Evolutionary conservation across 2,113 vertebrate species (phyloP).

Genomic region (Toxotes jaculatrix): DNA sequence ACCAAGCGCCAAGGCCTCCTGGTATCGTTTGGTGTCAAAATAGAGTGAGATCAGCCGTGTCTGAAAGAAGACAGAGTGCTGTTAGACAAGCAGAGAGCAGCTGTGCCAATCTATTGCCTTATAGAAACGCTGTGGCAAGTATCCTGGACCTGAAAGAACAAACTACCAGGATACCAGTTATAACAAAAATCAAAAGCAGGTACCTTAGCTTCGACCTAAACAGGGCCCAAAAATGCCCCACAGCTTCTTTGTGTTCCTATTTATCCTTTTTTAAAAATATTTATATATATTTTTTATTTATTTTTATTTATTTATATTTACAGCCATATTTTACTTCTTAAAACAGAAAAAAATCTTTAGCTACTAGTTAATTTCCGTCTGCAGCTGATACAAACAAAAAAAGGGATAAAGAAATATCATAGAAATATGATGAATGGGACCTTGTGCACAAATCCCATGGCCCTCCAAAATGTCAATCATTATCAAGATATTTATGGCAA

Average conservation of each 20-base stretch:
- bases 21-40: constrained; percentile 99
- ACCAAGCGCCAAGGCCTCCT: constrained; percentile 97
- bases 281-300: too few species aligned
- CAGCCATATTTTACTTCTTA: neutral
- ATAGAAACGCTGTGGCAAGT: neutral
- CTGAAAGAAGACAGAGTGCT: constrained; percentile 75
- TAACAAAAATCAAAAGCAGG: neutral
- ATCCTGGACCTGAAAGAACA: neutral
- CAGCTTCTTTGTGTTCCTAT: too few species aligned
- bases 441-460: too few species aligned
- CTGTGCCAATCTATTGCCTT: neutral
- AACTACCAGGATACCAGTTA: neutral
- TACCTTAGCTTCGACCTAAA: neutral
- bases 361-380: neutral
- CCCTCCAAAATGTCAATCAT: neutral
- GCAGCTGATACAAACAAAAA: neutral
- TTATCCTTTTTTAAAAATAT: too few species aligned
- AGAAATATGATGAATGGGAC: too few species aligned
- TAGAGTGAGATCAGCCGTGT: constrained; percentile 97
- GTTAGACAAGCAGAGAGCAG: constrained; percentile 26
- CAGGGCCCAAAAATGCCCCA: too few species aligned
- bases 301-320: too few species aligned
- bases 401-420: neutral
- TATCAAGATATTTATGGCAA: neutral
- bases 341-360: neutral